Conservation (phyloP, 2,113 vertebrate species). For the Notarius lentiginosus region DNA sequence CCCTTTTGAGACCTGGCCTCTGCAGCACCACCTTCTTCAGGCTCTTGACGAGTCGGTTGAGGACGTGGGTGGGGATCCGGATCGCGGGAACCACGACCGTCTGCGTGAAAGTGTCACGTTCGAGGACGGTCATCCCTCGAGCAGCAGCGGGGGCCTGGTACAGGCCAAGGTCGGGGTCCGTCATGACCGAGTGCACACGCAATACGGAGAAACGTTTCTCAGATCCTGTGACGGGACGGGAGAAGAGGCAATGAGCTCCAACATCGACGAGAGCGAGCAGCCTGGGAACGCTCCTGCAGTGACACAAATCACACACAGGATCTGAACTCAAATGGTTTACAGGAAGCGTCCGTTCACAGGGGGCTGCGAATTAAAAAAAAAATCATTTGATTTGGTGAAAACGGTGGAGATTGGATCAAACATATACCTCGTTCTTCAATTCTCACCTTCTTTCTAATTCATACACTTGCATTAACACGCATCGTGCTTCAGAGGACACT, state of each 20-base stretch:
- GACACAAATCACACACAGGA: background rate
- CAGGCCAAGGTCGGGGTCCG: slow-evolving; percentile 71
- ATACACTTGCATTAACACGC: too few relatives aligned
- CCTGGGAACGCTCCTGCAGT: slow-evolving; percentile 54
- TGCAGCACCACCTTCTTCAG: slow-evolving; percentile 80
- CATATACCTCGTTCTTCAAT: background rate
- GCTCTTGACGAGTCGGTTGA: slow-evolving; percentile 76
- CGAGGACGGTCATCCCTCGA: slow-evolving; percentile 87
- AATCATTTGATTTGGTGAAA: background rate
- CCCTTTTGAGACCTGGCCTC: slow-evolving; percentile 82
- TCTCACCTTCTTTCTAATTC: background rate
- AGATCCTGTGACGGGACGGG: background rate
- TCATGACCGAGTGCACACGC: slow-evolving; percentile 53
- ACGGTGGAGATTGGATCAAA: background rate
- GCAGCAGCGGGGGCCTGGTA: slow-evolving; percentile 78
- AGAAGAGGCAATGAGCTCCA: background rate
- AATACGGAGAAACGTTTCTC: background rate
- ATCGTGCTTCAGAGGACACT: background rate
- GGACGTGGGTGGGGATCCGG: slow-evolving; percentile 76
- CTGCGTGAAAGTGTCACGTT: slow-evolving; percentile 85
- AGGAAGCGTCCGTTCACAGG: background rate
- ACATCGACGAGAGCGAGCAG: slow-evolving; percentile 30
- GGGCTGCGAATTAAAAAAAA: background rate
- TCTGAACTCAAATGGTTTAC: background rate
- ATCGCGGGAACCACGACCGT: slow-evolving; percentile 82